Percentiles rank a stretch among this genome's conserved stretches.
phyloP scores from a whole-genome alignment of 2,113 vertebrate species.

The Pipa parva region DNA sequence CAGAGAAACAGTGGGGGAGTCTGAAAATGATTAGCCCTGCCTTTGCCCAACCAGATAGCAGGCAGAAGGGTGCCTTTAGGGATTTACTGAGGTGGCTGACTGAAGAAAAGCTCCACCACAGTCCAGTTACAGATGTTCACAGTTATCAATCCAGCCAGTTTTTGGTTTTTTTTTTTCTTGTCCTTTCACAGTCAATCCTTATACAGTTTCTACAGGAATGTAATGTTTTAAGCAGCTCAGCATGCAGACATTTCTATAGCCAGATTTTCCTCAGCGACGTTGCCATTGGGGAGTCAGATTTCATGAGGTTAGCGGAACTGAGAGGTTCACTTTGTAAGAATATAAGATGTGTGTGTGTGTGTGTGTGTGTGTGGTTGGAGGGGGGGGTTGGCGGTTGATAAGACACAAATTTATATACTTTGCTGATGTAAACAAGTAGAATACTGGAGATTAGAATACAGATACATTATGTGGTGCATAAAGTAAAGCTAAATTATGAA shows the following conservation, averaged over 20 bases:
- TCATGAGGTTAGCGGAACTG: constrained; percentile 30
- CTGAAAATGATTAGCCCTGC: constrained; percentile 38
- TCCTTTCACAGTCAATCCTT: constrained; percentile 12
- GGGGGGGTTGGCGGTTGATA: background rate
- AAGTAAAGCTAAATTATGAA: too few relatives aligned
- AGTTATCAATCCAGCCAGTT: constrained; percentile 7
- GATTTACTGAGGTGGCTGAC: constrained; percentile 29
- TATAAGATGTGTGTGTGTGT: background rate
- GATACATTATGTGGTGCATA: too few relatives aligned
- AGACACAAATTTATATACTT: too few relatives aligned
- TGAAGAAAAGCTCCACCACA: constrained; percentile 6
- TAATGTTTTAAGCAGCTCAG: constrained; percentile 34
- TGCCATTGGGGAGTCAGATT: constrained; percentile 25
- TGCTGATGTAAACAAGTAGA: too few relatives aligned
- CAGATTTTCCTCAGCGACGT: constrained; percentile 23
- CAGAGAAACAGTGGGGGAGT: constrained; percentile 23
- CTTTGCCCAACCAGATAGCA: constrained; percentile 36
- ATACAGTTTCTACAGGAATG: constrained; percentile 28
- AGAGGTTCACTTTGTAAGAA: constrained; percentile 18
- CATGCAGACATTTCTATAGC: constrained; percentile 25
- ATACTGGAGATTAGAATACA: too few relatives aligned
- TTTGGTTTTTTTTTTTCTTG: background rate
- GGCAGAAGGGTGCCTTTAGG: constrained; percentile 29
- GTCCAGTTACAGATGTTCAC: constrained; percentile 4
- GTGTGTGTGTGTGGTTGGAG: too few relatives aligned